These are phyloP conservation scores for Semaprochilodus insignis DNA, from an alignment of 2,797 vertebrate genomes.

Conservation along the genomic window DNA sequence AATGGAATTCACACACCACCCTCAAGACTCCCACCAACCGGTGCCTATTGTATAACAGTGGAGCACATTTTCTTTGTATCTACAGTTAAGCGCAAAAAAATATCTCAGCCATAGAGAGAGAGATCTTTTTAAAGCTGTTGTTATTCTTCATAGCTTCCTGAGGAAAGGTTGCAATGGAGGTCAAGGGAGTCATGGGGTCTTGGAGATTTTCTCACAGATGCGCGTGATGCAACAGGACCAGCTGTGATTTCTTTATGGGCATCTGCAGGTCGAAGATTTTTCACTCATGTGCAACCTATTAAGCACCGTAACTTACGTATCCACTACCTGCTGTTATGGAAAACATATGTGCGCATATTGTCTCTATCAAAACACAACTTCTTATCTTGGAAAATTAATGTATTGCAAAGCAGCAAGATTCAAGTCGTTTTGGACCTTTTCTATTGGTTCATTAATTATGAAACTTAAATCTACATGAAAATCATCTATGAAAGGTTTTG, in stretches of 20 bases:
- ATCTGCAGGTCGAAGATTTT: background rate
- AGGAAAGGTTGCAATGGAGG: conserved; percentile 36
- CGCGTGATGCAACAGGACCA: conserved; percentile 32
- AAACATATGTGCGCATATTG: background rate
- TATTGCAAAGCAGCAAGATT: background rate
- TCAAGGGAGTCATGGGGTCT: conserved; percentile 18
- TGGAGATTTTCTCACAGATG: conserved; percentile 48
- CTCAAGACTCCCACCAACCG: conserved; percentile 31
- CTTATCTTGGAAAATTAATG: background rate
- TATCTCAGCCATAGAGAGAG: conserved; percentile 30
- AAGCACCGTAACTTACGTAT: conserved; percentile 1
- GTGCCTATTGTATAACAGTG: conserved; percentile 34
- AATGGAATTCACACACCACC: conserved; percentile 38
- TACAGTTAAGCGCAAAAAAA: conserved; percentile 22
- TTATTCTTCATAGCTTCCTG: conserved; percentile 39
- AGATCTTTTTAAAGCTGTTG: conserved; percentile 44
- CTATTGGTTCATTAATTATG: background rate
- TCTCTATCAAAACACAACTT: background rate
- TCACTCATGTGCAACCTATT: background rate
- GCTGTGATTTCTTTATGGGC: background rate
- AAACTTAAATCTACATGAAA: no score
- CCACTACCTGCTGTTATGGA: background rate
- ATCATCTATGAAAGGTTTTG: no score
- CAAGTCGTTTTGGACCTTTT: background rate
- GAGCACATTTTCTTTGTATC: conserved; percentile 18